phyloP scores from a whole-genome alignment of 2,888 invertebrate species.

The Acleris literana region DNA sequence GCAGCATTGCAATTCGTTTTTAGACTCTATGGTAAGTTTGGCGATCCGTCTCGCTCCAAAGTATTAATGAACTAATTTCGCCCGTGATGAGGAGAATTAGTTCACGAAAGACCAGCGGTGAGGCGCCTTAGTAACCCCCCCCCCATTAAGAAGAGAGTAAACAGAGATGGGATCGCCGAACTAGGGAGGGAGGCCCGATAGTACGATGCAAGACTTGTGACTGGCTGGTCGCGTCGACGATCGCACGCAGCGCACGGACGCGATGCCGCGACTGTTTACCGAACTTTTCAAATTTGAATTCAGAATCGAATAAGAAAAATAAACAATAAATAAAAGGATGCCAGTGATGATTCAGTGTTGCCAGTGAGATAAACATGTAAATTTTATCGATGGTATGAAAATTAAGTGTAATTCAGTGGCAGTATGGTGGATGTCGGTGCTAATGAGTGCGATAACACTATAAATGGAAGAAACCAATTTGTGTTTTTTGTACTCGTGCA shows the following conservation, averaged over 20 bases:
- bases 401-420: slow-evolving; percentile 73
- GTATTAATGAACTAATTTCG: slow-evolving; percentile 23
- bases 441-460: slow-evolving; percentile 79
- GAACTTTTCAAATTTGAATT: slow-evolving; percentile 62
- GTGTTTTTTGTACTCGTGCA: slow-evolving; percentile 80
- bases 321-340: slow-evolving; percentile 45
- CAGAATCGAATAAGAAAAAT: slow-evolving; percentile 49
- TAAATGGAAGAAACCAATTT: slow-evolving; percentile 81
- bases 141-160: slow-evolving; percentile 77
- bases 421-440: slow-evolving; percentile 82
- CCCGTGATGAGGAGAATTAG: slow-evolving; percentile 27
- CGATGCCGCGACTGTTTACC: slow-evolving; percentile 58
- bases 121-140: slow-evolving; percentile 72
- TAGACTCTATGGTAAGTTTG: background rate
- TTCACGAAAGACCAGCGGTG: slow-evolving; percentile 56
- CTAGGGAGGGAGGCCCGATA: slow-evolving; percentile 74
- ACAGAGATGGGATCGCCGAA: slow-evolving; percentile 59
- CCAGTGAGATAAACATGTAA: slow-evolving; percentile 71
- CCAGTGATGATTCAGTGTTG: slow-evolving; percentile 48
- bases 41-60: background rate
- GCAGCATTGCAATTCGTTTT: background rate
- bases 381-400: slow-evolving; percentile 68
- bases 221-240: slow-evolving; percentile 67
- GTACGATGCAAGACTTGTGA: slow-evolving; percentile 69
- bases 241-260: slow-evolving; percentile 48